Evolutionary conservation across 2,888 invertebrate genomes (phyloP).

Genomic region (Eupithecia vulgata): DNA sequence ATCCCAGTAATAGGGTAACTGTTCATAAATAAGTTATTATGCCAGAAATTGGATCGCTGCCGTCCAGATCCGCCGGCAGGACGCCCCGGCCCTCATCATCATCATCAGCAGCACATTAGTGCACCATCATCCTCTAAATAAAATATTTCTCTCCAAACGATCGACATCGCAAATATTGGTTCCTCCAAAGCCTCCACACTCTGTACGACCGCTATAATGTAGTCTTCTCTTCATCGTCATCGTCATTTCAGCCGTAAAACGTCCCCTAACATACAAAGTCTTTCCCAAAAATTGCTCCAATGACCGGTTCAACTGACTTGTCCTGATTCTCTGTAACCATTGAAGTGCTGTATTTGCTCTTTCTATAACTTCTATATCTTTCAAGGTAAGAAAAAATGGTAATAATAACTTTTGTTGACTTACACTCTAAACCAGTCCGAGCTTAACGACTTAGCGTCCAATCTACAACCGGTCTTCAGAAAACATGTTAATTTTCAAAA

Average conservation of each 20-base stretch:
- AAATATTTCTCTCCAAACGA: too few relatives aligned
- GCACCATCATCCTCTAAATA: too few relatives aligned
- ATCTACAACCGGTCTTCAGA: constrained; percentile 1
- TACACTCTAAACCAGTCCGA: constrained; percentile 9
- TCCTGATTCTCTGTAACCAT: neutral
- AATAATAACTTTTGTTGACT: neutral
- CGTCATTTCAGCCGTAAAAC: too few relatives aligned
- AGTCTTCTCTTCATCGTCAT: neutral
- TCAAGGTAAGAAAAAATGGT: neutral
- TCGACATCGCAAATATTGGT: too few relatives aligned
- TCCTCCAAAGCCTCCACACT: too few relatives aligned
- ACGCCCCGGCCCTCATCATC: neutral
- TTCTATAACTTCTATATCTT: neutral
- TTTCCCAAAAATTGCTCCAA: too few relatives aligned
- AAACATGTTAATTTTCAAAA: neutral
- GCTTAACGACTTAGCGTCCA: constrained; percentile 2
- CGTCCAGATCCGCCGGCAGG: constrained; percentile 8
- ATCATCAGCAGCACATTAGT: neutral
- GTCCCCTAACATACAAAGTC: too few relatives aligned
- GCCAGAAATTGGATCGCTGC: constrained; percentile 42
- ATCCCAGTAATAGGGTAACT: constrained; percentile 40
- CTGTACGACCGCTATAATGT: too few relatives aligned
- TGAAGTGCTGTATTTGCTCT: neutral
- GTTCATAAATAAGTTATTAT: constrained; percentile 46
- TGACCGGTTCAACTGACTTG: too few relatives aligned